Conservation (phyloP, 2,797 vertebrate species). For the Squalus acanthias region DNA sequence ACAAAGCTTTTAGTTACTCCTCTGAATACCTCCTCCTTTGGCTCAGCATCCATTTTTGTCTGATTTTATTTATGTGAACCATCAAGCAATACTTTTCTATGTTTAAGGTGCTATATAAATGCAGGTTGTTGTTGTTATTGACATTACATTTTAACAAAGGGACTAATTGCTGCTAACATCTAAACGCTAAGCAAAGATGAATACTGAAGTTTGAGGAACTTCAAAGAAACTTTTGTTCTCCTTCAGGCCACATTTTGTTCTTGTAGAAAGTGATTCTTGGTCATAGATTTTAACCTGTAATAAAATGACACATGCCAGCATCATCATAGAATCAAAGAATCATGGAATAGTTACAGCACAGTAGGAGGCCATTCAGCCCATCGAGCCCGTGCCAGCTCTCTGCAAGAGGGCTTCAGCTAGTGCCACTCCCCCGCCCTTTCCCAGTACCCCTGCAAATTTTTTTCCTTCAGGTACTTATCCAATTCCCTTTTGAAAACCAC, state of each 20-base stretch:
- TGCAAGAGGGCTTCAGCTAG: too few species aligned
- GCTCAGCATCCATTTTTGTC: not conserved
- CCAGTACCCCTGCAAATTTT: too few species aligned
- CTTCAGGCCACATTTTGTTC: not conserved
- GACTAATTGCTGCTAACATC: not conserved
- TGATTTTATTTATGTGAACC: not conserved
- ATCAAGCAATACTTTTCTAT: not conserved
- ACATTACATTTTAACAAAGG: not conserved
- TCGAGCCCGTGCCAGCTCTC: too few species aligned
- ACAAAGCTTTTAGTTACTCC: not conserved
- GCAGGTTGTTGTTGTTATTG: not conserved
- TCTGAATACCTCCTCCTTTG: not conserved
- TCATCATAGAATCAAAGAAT: too few species aligned
- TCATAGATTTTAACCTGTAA: not conserved
- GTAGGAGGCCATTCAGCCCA: too few species aligned
- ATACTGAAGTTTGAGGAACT: not conserved
- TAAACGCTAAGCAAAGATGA: not conserved
- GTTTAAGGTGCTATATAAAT: not conserved
- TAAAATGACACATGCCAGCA: not conserved
- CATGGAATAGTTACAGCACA: too few species aligned
- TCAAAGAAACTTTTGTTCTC: not conserved
- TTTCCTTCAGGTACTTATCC: too few species aligned
- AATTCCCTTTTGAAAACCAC: too few species aligned
- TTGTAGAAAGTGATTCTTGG: not conserved
- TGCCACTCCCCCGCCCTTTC: too few species aligned